Conservation (phyloP, 2,797 vertebrate genomes). For the Emydoidea blandingii region DNA sequence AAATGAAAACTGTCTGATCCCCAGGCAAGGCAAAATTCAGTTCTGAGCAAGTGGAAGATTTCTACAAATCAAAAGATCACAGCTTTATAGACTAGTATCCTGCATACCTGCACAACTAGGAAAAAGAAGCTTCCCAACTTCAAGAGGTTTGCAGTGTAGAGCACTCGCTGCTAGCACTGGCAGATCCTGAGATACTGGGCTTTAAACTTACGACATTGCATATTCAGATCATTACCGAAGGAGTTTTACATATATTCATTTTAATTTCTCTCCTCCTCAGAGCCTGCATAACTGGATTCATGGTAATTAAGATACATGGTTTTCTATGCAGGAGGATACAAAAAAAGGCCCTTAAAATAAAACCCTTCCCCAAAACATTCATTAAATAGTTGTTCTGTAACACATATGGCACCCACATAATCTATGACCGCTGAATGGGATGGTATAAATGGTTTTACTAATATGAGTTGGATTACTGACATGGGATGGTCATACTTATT, state of each 20-base stretch:
- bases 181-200: background rate
- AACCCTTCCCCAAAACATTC: background rate
- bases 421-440: background rate
- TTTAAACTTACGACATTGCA: background rate
- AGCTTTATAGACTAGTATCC: conserved; percentile 33
- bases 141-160: background rate
- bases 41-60: conserved; percentile 27
- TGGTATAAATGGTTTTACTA: background rate
- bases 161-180: background rate
- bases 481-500: background rate
- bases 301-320: conserved; percentile 28
- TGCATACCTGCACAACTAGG: background rate
- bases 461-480: background rate
- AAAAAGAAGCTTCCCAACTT: background rate
- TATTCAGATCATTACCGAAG: background rate
- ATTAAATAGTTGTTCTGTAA: background rate
- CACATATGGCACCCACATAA: background rate
- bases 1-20: background rate
- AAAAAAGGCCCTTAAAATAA: conserved; percentile 42
- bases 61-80: background rate
- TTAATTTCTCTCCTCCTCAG: conserved; percentile 52
- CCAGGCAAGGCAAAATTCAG: background rate
- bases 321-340: conserved; percentile 36
- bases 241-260: conserved; percentile 57
- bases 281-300: conserved; percentile 50